Conservation (phyloP, 2,888 invertebrate species). For the Amphimallon solstitiale region DNA sequence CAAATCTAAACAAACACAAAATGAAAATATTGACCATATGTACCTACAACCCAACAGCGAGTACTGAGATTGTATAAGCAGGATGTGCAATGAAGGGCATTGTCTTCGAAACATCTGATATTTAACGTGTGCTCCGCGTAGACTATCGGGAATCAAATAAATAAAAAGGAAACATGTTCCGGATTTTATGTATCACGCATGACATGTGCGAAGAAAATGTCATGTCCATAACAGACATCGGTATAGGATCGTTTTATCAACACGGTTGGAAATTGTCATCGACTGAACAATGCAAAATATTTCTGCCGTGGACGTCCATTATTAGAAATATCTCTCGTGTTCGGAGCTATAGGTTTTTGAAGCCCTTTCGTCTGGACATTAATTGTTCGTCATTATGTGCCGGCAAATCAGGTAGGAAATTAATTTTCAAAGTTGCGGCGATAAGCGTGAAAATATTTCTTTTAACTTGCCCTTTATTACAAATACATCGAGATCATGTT, state of each 20-base stretch:
- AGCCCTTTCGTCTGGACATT: conserved; percentile 6
- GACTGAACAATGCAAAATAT: conserved; percentile 36
- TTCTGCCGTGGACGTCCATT: conserved; percentile 34
- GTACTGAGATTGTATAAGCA: too few relatives aligned
- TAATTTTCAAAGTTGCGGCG: background rate
- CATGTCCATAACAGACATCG: conserved; percentile 17
- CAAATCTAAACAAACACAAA: too few relatives aligned
- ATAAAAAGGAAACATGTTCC: conserved; percentile 3
- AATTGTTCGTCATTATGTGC: conserved; percentile 5
- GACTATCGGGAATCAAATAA: background rate
- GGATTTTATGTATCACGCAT: conserved; percentile 1
- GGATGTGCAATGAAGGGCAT: too few relatives aligned
- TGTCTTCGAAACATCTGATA: too few relatives aligned
- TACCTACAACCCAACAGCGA: too few relatives aligned
- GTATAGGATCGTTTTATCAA: conserved; percentile 19
- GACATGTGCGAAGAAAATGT: conserved; percentile 31
- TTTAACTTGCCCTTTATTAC: too few relatives aligned
- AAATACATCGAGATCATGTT: too few relatives aligned
- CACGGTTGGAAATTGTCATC: conserved; percentile 32
- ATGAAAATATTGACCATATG: too few relatives aligned
- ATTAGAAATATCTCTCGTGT: conserved; percentile 28
- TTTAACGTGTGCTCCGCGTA: too few relatives aligned
- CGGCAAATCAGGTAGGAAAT: background rate
- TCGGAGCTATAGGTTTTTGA: background rate
- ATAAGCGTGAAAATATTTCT: too few relatives aligned